Percentiles rank a stretch among this genome's conserved stretches.
phyloP scores from a whole-genome alignment of 2,888 invertebrate genomes.

The Zygogramma bicolorata region DNA sequence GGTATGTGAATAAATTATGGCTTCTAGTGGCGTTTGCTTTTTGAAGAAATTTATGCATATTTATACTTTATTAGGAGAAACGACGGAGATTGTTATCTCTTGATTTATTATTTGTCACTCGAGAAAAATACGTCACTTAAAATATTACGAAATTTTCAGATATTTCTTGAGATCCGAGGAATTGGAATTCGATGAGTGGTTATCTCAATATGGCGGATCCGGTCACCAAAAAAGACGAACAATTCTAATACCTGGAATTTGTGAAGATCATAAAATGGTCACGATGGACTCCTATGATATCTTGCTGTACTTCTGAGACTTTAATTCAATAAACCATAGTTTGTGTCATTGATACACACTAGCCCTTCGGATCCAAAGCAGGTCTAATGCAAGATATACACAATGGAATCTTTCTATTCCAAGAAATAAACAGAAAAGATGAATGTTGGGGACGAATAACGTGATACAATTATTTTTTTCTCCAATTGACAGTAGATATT shows the following conservation, averaged over 20 bases:
- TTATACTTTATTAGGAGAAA: conserved; percentile 59
- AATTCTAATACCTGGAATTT: neutral
- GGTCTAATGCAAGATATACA: no score
- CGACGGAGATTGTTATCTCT: conserved; percentile 57
- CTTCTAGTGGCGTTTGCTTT: conserved; percentile 58
- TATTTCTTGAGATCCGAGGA: neutral
- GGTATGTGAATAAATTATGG: conserved; percentile 64
- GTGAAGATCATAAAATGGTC: neutral
- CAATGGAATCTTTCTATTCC: no score
- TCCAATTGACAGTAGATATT: no score
- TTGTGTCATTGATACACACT: no score
- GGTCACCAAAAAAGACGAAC: neutral
- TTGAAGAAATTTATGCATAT: conserved; percentile 58
- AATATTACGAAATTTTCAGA: conserved; percentile 33
- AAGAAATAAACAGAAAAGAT: no score
- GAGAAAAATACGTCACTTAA: conserved; percentile 45
- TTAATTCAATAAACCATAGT: no score
- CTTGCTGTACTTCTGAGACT: no score
- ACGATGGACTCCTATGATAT: no score
- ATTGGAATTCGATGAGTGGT: neutral
- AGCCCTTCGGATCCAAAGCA: no score
- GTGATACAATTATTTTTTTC: no score
- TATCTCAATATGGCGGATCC: neutral
- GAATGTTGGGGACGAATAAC: no score
- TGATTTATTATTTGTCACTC: conserved; percentile 49